Conservation (phyloP, 2,888 invertebrate genomes). For the Brachynemurus nebulosus region DNA sequence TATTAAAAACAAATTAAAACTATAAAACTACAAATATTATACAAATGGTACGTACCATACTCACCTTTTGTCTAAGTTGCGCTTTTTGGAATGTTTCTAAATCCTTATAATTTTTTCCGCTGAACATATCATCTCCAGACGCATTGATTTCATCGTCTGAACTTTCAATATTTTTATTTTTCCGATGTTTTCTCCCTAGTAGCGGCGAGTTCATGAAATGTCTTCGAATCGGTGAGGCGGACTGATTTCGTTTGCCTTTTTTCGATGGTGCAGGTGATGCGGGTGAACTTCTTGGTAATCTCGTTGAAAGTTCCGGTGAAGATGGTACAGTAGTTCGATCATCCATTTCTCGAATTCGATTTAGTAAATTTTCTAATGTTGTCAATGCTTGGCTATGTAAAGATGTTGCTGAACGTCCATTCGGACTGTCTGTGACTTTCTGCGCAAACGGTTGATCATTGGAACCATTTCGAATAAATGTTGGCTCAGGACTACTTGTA, state of each 20-base stretch:
- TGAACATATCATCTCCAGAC: constrained; percentile 42
- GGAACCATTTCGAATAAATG: neutral
- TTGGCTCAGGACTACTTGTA: neutral
- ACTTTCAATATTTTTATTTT: constrained; percentile 60
- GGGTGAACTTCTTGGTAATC: constrained; percentile 64
- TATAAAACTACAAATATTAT: neutral
- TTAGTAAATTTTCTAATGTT: constrained; percentile 42
- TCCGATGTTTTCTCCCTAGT: constrained; percentile 57
- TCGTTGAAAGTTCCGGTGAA: constrained; percentile 35
- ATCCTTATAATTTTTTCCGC: constrained; percentile 65
- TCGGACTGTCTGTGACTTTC: neutral
- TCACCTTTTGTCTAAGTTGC: constrained; percentile 78
- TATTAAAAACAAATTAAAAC: neutral
- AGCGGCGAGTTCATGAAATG: constrained; percentile 76
- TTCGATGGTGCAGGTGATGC: constrained; percentile 58
- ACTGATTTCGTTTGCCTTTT: constrained; percentile 59
- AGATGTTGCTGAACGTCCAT: constrained; percentile 19
- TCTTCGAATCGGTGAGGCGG: constrained; percentile 63
- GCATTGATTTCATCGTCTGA: constrained; percentile 64
- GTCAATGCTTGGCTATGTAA: constrained; percentile 39
- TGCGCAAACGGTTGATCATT: neutral
- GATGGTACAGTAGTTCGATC: constrained; percentile 37
- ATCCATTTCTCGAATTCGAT: constrained; percentile 38
- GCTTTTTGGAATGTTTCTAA: constrained; percentile 86
- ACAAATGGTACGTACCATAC: constrained; percentile 9